Conservation (phyloP, 2,113 vertebrate species). For the Petaurus breviceps region DNA sequence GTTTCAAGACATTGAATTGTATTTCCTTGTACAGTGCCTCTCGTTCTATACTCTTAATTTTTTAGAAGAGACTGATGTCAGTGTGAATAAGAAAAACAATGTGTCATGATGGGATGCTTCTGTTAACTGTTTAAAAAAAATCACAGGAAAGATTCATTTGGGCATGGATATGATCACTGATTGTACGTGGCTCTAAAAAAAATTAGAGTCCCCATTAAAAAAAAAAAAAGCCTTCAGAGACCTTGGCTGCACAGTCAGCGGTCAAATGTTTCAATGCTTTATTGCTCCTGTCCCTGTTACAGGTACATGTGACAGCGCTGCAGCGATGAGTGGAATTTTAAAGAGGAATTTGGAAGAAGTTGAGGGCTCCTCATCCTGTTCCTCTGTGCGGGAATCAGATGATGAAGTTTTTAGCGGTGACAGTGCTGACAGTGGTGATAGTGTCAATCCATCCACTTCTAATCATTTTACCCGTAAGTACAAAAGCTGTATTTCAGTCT, state of each 20-base stretch:
- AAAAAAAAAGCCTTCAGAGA: slow-evolving; percentile 70
- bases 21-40: slow-evolving; percentile 30
- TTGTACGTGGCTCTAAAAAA: slow-evolving; percentile 29
- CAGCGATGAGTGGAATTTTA: slow-evolving; percentile 93
- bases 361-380: slow-evolving; percentile 89
- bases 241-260: slow-evolving; percentile 77
- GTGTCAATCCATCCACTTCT: slow-evolving; percentile 89
- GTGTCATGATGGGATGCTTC: slow-evolving; percentile 28
- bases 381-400: slow-evolving; percentile 91
- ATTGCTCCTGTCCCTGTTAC: slow-evolving; percentile 73
- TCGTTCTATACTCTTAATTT: slow-evolving; percentile 50
- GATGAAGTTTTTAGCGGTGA: slow-evolving; percentile 93
- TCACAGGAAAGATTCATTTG: slow-evolving; percentile 44
- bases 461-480: slow-evolving; percentile 90
- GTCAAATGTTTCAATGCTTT: slow-evolving; percentile 74
- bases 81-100: slow-evolving; percentile 37
- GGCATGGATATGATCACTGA: slow-evolving; percentile 3
- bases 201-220: not conserved
- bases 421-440: slow-evolving; percentile 92
- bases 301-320: slow-evolving; percentile 84
- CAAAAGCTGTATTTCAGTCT: slow-evolving; percentile 29
- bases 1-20: slow-evolving; percentile 26
- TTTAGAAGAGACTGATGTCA: slow-evolving; percentile 2
- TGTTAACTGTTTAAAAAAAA: slow-evolving; percentile 28
- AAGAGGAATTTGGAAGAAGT: slow-evolving; percentile 97